A percentile compares a stretch with the other conserved stretches of the same genome.
phyloP scores from a whole-genome alignment of 1,140 invertebrate species.

The Micrasema longulum region DNA sequence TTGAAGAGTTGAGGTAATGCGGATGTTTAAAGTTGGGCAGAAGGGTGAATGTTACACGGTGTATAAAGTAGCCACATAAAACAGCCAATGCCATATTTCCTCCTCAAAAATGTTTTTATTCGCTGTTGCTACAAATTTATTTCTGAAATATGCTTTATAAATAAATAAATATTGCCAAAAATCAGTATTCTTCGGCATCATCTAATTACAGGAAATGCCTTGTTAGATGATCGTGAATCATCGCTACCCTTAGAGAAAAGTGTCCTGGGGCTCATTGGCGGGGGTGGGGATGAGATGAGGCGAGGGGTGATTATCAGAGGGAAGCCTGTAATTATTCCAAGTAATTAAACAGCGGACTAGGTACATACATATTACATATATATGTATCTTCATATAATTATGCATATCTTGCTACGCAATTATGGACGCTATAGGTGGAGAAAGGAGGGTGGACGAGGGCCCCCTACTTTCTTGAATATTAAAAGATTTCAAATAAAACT shows the following conservation, averaged over 20 bases:
- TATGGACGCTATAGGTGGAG: neutral
- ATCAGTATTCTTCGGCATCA: slow-evolving; percentile 49
- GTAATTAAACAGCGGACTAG: slow-evolving; percentile 51
- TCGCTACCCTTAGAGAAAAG: slow-evolving; percentile 38
- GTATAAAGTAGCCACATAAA: too few relatives aligned
- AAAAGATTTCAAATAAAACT: too few relatives aligned
- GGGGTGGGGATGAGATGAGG: slow-evolving; percentile 26
- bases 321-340: slow-evolving; percentile 50
- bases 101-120: too few relatives aligned
- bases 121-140: neutral
- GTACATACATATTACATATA: too few relatives aligned
- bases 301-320: slow-evolving; percentile 30
- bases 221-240: slow-evolving; percentile 53
- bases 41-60: too few relatives aligned
- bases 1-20: too few relatives aligned
- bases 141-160: neutral
- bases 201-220: slow-evolving; percentile 54
- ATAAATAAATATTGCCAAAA: slow-evolving; percentile 16
- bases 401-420: slow-evolving; percentile 35
- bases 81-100: too few relatives aligned
- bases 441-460: too few relatives aligned
- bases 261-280: slow-evolving; percentile 18
- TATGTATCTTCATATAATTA: too few relatives aligned
- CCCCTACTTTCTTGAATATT: too few relatives aligned
- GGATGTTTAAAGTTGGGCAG: too few relatives aligned